These are phyloP conservation scores for Propithecus deckenii DNA, from an alignment of 2,797 vertebrate species.

Conservation along the genomic window DNA sequence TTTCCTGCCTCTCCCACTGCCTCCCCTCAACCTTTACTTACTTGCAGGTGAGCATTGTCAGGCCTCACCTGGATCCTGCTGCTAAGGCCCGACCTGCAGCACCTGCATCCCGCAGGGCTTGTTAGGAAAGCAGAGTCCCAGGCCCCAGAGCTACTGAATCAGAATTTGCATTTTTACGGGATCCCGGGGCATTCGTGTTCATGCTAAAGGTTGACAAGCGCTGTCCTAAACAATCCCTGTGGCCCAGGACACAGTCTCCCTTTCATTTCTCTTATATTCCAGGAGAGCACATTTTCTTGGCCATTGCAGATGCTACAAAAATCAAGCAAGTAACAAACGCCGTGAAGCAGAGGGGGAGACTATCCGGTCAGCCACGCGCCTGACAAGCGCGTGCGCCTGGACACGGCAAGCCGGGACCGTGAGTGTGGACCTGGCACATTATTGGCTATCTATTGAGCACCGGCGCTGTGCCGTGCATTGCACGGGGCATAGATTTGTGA, in stretches of 20 bases:
- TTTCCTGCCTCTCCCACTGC: not conserved
- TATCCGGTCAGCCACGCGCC: accelerated
- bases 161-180: not conserved
- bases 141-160: not conserved
- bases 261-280: not conserved
- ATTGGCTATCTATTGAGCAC: not conserved
- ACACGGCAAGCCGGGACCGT: accelerated
- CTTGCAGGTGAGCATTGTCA: not conserved
- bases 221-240: not conserved
- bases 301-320: not conserved
- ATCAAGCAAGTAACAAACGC: not conserved
- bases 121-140: accelerated
- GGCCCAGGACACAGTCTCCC: not conserved
- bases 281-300: not conserved
- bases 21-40: not conserved
- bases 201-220: accelerated
- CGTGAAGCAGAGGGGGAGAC: accelerated
- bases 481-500: not conserved
- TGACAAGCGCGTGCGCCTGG: accelerated
- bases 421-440: accelerated
- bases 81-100: accelerated
- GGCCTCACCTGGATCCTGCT: not conserved
- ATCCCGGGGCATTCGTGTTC: not conserved
- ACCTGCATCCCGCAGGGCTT: accelerated
- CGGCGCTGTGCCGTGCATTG: accelerated